Evolutionary conservation across 2,797 vertebrate genomes (phyloP), one percentile per base, ranked within the genome.

Genomic region (Rallus crepitans): DNA sequence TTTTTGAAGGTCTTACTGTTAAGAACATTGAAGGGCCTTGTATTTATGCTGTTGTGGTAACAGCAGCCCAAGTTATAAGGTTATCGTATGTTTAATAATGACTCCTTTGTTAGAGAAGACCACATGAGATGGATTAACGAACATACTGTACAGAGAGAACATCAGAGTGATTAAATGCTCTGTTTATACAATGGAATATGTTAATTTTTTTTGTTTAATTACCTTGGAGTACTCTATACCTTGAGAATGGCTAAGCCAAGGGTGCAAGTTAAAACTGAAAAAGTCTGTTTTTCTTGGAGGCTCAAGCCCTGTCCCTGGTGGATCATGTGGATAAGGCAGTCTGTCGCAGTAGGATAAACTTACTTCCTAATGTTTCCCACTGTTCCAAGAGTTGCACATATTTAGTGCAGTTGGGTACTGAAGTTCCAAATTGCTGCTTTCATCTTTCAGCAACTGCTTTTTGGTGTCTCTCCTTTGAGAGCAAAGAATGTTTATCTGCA

Each of bases 81-180:
- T 61, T 72, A 57, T 70, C 80, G 24, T 78, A 76, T 83, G 35
- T 87, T 93, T 93, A 90, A 79, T 93, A 72, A 83, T 80, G 18
- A 75, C 35, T 81, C 80, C 81, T 68, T 94, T 84, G 40, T 33
- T 87, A n/a, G 7, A 59, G 24, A 90, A 47, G 27, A 53, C 25
- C 64, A 72, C 30, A 19, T 85, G 50, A 91, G 37, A 42, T 53
- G 76, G 56, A 53, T 47, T 68, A 95, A 90, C 55, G 33, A 94
- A 72, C 75, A 27, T 16, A 4, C 31, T 25, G 7, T 75, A 45
- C 87, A 83, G 64, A 69, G n/a, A 53, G 23, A 80, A 56, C 48
- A 35, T 66, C 83, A 69, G 45, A 92, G 15, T 64, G 93, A 85
- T 94, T 93, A 90, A 40, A 35, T 66, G 61, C 4, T 72, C 71